Conservation (phyloP, 2,888 invertebrate genomes). For the Drosophila prostipennis region DNA sequence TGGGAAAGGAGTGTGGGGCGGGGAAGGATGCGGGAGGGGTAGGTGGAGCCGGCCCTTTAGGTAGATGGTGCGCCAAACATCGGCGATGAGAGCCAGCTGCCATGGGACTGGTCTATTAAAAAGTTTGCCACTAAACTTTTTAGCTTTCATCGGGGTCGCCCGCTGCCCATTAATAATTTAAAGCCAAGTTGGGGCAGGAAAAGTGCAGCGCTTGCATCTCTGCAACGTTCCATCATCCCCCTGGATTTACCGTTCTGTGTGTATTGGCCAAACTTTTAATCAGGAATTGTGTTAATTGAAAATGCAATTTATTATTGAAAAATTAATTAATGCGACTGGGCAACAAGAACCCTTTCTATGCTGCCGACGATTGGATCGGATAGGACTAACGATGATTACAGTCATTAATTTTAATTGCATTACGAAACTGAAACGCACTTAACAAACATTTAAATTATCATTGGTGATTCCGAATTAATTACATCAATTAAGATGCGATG, state of each 20-base stretch:
- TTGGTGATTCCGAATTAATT: constrained; percentile 41
- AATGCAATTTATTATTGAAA: constrained; percentile 36
- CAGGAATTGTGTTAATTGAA: constrained; percentile 46
- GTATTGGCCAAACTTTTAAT: constrained; percentile 26
- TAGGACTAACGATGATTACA: constrained; percentile 6
- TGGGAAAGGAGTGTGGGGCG: not conserved
- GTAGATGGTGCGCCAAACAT: constrained; percentile 16
- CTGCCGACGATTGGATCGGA: constrained; percentile 6
- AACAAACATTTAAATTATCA: constrained; percentile 37
- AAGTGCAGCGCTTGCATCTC: constrained; percentile 37
- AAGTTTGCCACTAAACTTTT: constrained; percentile 56
- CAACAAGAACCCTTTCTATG: constrained; percentile 4
- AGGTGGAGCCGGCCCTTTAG: not conserved
- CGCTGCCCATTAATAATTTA: constrained; percentile 55
- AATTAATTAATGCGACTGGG: constrained; percentile 30
- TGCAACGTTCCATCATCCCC: not conserved
- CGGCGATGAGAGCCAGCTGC: constrained; percentile 23
- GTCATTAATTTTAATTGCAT: constrained; percentile 42
- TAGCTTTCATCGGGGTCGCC: constrained; percentile 46
- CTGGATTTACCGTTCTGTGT: constrained; percentile 1
- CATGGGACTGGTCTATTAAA: constrained; percentile 46
- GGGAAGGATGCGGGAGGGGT: not conserved
- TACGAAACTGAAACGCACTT: constrained; percentile 32
- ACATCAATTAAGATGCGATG: constrained; percentile 21
- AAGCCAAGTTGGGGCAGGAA: constrained; percentile 31